These are phyloP conservation scores for Podarcis muralis DNA, from an alignment of 2,113 vertebrate genomes.

Conservation along the genomic window DNA sequence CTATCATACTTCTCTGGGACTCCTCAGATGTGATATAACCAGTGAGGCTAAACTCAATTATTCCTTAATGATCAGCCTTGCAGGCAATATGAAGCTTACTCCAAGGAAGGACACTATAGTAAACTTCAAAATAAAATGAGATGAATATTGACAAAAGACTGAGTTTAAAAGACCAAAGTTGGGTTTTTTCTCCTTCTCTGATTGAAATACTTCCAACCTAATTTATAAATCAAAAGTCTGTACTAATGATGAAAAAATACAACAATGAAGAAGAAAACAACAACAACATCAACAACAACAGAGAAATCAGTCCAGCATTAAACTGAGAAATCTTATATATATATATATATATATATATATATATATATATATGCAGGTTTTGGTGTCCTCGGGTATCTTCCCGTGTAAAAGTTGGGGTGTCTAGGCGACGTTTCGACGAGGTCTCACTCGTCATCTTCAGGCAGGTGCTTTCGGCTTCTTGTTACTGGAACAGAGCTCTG, in stretches of 20 bases:
- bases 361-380: too few species aligned
- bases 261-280: too few species aligned
- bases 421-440: too few species aligned
- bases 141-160: background rate
- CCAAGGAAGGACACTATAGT: background rate
- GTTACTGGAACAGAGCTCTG: too few species aligned
- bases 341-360: too few species aligned
- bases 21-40: accelerated
- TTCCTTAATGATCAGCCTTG: constrained; percentile 1
- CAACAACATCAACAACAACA: background rate
- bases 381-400: too few species aligned
- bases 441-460: too few species aligned
- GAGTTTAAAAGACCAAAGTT: background rate
- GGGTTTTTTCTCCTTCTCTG: accelerated
- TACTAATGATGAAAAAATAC: background rate
- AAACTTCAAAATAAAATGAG: background rate
- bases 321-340: too few species aligned
- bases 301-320: constrained; percentile 27
- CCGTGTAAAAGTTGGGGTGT: too few species aligned
- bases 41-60: background rate
- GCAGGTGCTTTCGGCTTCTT: too few species aligned
- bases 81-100: background rate
- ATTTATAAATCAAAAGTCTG: background rate
- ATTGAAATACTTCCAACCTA: background rate
- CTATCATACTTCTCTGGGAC: background rate